Base-by-base conservation (phyloP, 2,113 vertebrate genomes). In the cat (Felis catus) region DNA sequence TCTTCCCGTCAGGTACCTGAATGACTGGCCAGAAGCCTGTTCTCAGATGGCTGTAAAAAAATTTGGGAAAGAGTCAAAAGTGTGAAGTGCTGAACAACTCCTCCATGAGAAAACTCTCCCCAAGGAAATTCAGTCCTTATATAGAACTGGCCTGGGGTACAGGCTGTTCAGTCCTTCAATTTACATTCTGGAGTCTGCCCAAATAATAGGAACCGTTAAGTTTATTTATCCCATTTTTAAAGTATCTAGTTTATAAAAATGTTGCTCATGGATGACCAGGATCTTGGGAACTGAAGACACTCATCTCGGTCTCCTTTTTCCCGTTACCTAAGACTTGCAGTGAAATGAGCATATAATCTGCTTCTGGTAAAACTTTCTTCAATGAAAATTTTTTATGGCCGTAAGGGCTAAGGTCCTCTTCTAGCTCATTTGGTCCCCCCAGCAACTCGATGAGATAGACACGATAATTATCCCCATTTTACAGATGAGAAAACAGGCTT, bases 111-210 rank as follows among this genome's bases (percentile, higher is more conserved):
- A 95, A 39, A 21, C 36, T 89, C 39, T 55, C 74, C 71, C 61
- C 27, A 53, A 79, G 45, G 61, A 92, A 73, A 74, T 27, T 15
- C 61, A 80, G 41, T 45, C 53, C 48, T 84, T 73, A 39, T 7
- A 36, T 1, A 61, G 71, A 76, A 78, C 41, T 51, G 51, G 61
- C 39, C 33, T 25, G 25, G 7, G 48, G 79, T 15, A 39, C 51
- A 36, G 21, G 4, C 81, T 93, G 78, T 27, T n/a, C 53, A 16
- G 5, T 11, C n/a, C 68, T 95, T 81, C 91, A 4, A n/a, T 97
- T 85, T 89, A 65, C 76, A 83, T 87, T 23, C 80, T 90, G 91
- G 74, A 92, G 87, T 76, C 33, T 92, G 25, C 21, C 85, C 74
- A 91, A 96, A 68, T 58, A 87, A 82, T 36, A 58, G 63, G 23